Conservation (phyloP, 2,797 vertebrate species). For the Coendou prehensilis region DNA sequence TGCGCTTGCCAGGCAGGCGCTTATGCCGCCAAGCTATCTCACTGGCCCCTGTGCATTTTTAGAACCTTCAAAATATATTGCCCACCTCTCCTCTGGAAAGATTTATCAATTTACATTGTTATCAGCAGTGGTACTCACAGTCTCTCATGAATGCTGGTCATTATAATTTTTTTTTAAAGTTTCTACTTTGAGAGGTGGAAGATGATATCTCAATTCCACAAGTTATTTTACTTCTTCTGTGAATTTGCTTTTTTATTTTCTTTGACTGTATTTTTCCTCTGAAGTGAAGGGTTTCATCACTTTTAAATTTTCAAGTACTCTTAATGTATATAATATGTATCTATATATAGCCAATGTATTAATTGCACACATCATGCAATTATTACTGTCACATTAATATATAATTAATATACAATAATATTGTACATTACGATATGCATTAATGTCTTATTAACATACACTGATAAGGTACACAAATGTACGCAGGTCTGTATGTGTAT, state of each 20-base stretch:
- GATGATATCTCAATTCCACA: neutral
- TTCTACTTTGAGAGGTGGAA: neutral
- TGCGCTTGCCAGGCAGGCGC: too few species aligned
- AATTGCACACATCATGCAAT: neutral
- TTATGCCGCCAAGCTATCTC: too few species aligned
- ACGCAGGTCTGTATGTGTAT: neutral
- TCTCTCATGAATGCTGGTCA: neutral
- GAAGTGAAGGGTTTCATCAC: neutral
- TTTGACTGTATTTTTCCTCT: slow-evolving; percentile 33
- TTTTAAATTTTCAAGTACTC: slow-evolving; percentile 52
- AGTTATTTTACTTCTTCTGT: slow-evolving; percentile 48
- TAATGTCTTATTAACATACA: neutral
- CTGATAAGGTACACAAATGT: neutral
- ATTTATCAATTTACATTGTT: neutral
- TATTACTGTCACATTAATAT: neutral
- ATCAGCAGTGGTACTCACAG: neutral
- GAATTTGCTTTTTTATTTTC: slow-evolving; percentile 31
- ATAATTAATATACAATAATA: neutral
- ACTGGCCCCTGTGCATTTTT: neutral
- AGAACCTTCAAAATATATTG: neutral
- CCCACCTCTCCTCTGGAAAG: slow-evolving; percentile 18
- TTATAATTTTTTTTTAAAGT: neutral
- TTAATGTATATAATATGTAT: neutral
- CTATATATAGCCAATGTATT: neutral
- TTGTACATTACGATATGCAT: neutral